Base-by-base conservation (phyloP, 2,113 vertebrate genomes). In the Pangasianodon hypophthalmus region DNA sequence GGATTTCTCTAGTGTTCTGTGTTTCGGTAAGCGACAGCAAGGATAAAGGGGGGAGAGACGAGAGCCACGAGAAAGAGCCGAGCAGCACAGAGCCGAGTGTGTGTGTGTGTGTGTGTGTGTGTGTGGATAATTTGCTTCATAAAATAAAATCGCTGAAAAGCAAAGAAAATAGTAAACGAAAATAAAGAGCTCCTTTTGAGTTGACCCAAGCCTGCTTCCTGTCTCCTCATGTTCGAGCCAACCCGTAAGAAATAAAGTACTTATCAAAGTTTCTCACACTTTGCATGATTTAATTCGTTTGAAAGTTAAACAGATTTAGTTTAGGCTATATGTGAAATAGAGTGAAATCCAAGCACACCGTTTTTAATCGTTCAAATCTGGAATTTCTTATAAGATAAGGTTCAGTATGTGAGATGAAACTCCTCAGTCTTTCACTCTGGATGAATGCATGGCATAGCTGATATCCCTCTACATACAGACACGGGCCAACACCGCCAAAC, bases 401-500 rank as follows among this genome's bases (percentile, higher is more conserved):
- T 54, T 54, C 6, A 54, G 50, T 32, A 56, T 82, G 80, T 37
- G 48, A 37, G 6, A 82, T 2, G 19, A 56, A 80, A 29, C 77
- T 48, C 50, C 80, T 82, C 14, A 32, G 50, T 67, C 58, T 67
- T 52, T n/a, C 52, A 26, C 46, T 50, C 44, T 81, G 29, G 37
- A 37, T 37, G 37, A 37, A 82, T 81, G 21, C 82, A 82, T 69
- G 10, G 44, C 60, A 82, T 8, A 24, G 60, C 60, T 52, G 46
- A 52, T n/a, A 64, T 62, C n/a, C 46, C 58, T 82, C 32, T 1
- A 26, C 29, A 37, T 37, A 16, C 86, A 80, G 73, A 87, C 50
- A 58, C 16, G 16, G n/a, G 10, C 58, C 64, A 91, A 88, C 73
- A 41, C 11, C 11, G 26, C 60, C 67, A 87, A 64, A 87, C 67